Evolutionary conservation across 1,140 invertebrate species (phyloP), one percentile per base, ranked within the genome.

Genomic region (Ceratitis capitata): DNA sequence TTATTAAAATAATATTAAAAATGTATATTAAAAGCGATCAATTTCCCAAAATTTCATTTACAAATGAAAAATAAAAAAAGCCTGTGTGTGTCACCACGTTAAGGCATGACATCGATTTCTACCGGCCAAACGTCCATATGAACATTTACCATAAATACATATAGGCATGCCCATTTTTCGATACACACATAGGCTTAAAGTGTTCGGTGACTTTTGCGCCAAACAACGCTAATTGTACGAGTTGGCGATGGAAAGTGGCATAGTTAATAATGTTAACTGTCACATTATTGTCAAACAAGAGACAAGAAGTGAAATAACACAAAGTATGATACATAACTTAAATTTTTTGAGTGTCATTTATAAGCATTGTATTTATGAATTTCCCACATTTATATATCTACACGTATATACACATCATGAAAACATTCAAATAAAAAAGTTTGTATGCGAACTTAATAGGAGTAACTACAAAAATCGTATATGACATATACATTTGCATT

Each of bases 261-360:
- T 12, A 39, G 29, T 32, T 35, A 69, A 69, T 39, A n/a, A 32
- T 61, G 58, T 61, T 69, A 35, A 69, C 3, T 69, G 61, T 3
- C 61, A 35, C 29, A 69, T 69, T 69, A 69, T 6, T 69, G 61
- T 69, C 61, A 69, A 69, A 19, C 32, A 39, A 69, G n/a, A 69
- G 16, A 39, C 61, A 19, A 3, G 1, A 39, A 35, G 39, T 3
- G 14, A 32, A 61, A 61, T 32, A 14, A 29, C 26, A 32, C 2
- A 61, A 61, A 32, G 39, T 32, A 12, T 16, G 14, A 29, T 32
- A 29, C 14, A 35, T 69, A 35, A 19, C 19, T 32, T 35, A 69
- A 29, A 69, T 39, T 69, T 29, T 61, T 26, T 58, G 56, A 29
- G 12, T 61, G 58, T 23, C 9, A 29, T 56, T 16, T 14, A 10